phyloP scores from a whole-genome alignment of 37 sponge, comb jelly and placozoan genomes.

The Beroe forskalii region DNA sequence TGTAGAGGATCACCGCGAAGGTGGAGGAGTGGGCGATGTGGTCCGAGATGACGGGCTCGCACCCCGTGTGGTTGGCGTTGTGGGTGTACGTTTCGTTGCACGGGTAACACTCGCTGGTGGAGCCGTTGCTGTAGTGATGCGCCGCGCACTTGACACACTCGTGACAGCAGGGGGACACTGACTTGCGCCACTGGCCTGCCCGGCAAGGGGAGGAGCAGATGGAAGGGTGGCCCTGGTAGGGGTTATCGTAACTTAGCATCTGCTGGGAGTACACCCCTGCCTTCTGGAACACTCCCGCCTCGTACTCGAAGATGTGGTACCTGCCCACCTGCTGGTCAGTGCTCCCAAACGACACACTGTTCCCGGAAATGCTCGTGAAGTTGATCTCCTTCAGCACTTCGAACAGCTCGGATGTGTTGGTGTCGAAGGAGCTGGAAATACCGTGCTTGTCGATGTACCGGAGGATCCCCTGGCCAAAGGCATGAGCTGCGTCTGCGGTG shows the following conservation, averaged over 20 bases:
- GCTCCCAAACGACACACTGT: conserved; percentile 14
- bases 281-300: neutral
- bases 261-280: neutral
- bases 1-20: conserved; percentile 9
- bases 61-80: conserved; percentile 14
- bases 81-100: conserved; percentile 16
- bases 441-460: neutral
- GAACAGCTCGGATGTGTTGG: neutral
- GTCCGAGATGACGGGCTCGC: neutral
- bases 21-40: conserved; percentile 5
- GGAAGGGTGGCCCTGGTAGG: neutral
- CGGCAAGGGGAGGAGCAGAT: neutral
- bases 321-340: conserved; percentile 6
- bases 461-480: neutral
- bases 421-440: neutral
- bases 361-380: conserved; percentile 28
- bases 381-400: neutral
- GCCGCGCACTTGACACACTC: conserved; percentile 51
- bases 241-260: neutral
- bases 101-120: neutral
- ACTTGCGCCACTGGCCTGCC: conserved; percentile 1
- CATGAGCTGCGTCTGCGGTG: neutral
- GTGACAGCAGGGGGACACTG: conserved; percentile 55
- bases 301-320: conserved; percentile 23
- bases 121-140: neutral